Evolutionary conservation across 1,140 invertebrate species (phyloP).

Genomic region (Papilio aristodemus): DNA sequence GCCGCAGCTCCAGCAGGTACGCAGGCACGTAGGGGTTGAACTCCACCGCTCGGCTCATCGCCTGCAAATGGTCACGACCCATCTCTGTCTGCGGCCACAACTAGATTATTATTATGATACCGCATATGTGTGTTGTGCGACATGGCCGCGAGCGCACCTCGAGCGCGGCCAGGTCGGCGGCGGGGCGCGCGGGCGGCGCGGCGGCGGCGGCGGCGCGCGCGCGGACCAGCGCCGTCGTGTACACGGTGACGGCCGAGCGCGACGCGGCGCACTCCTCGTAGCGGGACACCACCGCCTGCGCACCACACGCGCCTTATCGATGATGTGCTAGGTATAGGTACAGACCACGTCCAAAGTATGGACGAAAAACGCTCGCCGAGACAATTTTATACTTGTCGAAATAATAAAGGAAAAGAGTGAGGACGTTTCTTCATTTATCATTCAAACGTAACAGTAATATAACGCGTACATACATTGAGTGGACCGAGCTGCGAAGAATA

Average conservation of each 20-base stretch:
- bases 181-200: constrained; percentile 97
- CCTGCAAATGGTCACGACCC: constrained; percentile 86
- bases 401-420: no score
- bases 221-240: constrained; percentile 96
- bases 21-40: constrained; percentile 99
- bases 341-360: no score
- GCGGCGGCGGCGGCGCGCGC: constrained; percentile 92
- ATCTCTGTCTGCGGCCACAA: constrained; percentile 81
- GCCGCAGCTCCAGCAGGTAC: constrained; percentile 98
- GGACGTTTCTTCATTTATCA: no score
- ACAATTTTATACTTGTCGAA: not conserved
- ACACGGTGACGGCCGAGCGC: constrained; percentile 96
- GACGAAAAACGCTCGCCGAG: no score
- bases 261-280: constrained; percentile 98
- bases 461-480: no score
- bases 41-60: constrained; percentile 98
- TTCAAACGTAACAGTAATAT: no score
- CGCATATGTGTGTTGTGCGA: constrained; percentile 77
- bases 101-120: no score
- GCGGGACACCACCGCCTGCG: constrained; percentile 94
- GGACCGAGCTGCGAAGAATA: no score
- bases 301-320: no score
- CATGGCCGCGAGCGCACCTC: constrained; percentile 91
- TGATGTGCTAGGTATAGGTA: no score
- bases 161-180: constrained; percentile 88